Conservation (phyloP, 2,888 invertebrate species). For the Apodemia hepburni region DNA sequence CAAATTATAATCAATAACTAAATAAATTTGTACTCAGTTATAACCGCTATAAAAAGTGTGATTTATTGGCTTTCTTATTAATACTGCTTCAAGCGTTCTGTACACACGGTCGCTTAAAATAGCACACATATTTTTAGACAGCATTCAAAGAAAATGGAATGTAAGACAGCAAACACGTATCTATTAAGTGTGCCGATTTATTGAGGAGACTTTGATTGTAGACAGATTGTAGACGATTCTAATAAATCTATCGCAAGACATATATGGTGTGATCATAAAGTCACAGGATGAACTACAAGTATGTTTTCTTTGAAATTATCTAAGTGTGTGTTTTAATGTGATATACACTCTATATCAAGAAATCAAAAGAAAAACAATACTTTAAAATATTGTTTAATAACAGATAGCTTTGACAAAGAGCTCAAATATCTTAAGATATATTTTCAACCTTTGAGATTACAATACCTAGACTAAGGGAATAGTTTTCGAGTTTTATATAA, state of each 20-base stretch:
- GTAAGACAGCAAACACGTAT: not conserved
- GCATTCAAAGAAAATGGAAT: not conserved
- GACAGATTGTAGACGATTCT: not conserved
- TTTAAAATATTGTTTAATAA: too few species aligned
- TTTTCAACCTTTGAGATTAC: too few species aligned
- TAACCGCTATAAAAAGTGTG: conserved; percentile 37
- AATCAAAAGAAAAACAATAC: too few species aligned
- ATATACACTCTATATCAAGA: too few species aligned
- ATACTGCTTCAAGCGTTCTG: conserved; percentile 37
- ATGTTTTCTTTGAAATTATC: not conserved
- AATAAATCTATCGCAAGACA: not conserved
- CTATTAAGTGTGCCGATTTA: conserved; percentile 9
- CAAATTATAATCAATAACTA: conserved; percentile 8
- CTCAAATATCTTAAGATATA: too few species aligned
- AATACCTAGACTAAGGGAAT: too few species aligned
- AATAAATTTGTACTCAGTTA: conserved; percentile 18
- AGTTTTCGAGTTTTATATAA: too few species aligned
- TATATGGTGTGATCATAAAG: not conserved
- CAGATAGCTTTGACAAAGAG: too few species aligned
- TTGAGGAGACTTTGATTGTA: not conserved
- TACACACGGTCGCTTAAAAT: conserved; percentile 37
- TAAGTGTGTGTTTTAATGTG: not conserved
- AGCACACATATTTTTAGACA: conserved; percentile 22
- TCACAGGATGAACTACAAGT: not conserved
- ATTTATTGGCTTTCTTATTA: conserved; percentile 56